Base-by-base conservation (phyloP, 2,113 vertebrate genomes). In the Paratilapia polleni region DNA sequence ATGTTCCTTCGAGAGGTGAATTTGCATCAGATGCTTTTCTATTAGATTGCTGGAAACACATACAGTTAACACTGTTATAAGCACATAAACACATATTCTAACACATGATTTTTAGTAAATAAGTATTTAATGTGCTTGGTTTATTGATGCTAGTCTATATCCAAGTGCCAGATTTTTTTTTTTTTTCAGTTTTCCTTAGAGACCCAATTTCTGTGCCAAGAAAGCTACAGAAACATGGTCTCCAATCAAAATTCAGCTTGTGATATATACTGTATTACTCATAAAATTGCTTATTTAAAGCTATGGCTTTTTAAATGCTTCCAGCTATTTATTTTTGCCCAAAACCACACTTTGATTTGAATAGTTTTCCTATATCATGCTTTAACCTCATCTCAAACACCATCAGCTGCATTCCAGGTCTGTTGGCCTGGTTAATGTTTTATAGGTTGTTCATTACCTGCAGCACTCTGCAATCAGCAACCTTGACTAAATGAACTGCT, bases 391-490 rank as follows among this genome's bases (percentile, higher is more conserved):
- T 11, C 28, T 34, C 68, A 54, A 73, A 73, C 66, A 73, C 43
- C 11, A 26, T 14, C 3, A 28, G 31, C 58, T 4, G 63, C 52
- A 26, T 66, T 34, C 24, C 2, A 1, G 4, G 13, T 9, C 36
- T 58, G 34, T n/a, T 54, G 47, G 57, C 28, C 70, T 77, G 54
- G 38, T 87, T 85, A 8, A 83, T 78, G 20, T 57, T 86, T 64
- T 73, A 22, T 60, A 81, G 81, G 73, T 78, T 73, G 77, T 77
- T 80, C 77, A 83, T 87, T 76, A 83, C 80, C 82, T 80, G 70
- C 76, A 76, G 56, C 61, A 2, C 43, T 22, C 38, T 74, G 56
- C 57, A 60, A 80, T 88, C 79, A 60, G 66, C n/a, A 1, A 54
- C 68, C 68, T 59, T 57, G 61, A 83, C 62, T 56, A 77, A 78